phyloP scores from a whole-genome alignment of 2,888 invertebrate species.

The Tuta absoluta region DNA sequence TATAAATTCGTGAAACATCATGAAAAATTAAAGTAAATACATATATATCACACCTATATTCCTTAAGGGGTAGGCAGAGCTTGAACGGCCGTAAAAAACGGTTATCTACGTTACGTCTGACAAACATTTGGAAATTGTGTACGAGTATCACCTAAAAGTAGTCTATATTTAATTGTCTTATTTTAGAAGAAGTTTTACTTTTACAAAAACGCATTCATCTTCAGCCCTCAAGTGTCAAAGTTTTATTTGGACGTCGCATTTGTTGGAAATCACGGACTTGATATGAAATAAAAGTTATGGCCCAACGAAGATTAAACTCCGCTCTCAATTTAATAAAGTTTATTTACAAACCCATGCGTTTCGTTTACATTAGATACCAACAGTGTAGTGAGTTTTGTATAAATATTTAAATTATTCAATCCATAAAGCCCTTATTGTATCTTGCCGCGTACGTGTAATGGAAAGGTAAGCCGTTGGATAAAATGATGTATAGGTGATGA shows the following conservation, averaged over 20 bases:
- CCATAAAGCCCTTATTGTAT: constrained; percentile 10
- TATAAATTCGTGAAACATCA: too few species aligned
- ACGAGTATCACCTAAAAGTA: too few species aligned
- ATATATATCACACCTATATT: too few species aligned
- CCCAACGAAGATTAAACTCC: background rate
- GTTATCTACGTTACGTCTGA: too few species aligned
- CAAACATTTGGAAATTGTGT: too few species aligned
- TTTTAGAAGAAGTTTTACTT: too few species aligned
- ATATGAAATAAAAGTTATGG: background rate
- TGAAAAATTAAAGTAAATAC: too few species aligned
- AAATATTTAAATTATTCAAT: constrained; percentile 6
- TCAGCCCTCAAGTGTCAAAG: background rate
- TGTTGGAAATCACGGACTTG: background rate
- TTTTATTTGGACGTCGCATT: background rate
- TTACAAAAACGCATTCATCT: too few species aligned
- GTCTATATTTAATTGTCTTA: too few species aligned
- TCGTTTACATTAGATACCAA: background rate
- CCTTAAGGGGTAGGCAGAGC: too few species aligned
- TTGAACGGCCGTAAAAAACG: too few species aligned
- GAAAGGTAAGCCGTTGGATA: constrained; percentile 25
- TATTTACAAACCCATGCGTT: constrained; percentile 3
- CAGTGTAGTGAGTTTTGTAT: background rate
- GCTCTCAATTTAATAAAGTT: constrained; percentile 6
- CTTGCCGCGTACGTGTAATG: background rate
- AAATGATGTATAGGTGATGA: constrained; percentile 23